Base-by-base conservation (phyloP, 2,888 invertebrate species). In the Tenthredo amoena region DNA sequence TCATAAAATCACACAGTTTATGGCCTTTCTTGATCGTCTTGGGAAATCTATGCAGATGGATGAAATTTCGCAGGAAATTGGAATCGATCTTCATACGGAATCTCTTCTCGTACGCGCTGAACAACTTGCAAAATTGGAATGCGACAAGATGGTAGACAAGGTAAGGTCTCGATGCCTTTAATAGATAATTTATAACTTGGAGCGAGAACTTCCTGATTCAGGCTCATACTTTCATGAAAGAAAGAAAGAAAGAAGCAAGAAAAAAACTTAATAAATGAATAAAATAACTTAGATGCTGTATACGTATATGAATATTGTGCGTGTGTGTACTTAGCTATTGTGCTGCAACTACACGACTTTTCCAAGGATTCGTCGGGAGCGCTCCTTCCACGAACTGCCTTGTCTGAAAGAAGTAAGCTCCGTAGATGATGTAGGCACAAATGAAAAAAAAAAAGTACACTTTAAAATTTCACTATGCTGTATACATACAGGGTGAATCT, bases 1-100 rank as follows among this genome's bases (percentile, higher is more conserved):
- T 93, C 3, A 4, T 43, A 1, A 43, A 18, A 21, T 43, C 43
- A 21, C n/a, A 43, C 72, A 97, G 97, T 96, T 97, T 90, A 95
- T 97, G 92, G 96, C 96, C 90, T 98, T 97, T 94, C 94, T 99
- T 92, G 98, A 98, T 91, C 96, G 97, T 85, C 94, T 99, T 87
- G 97, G 97, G 87, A 95, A 97, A 90, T 96, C 97, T 62, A 95
- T 99, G 93, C 97, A 97, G 93, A 96, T 98, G 96, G 97, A 98
- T 91, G 97, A 97, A 93, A 96, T 98, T 90, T 96, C 97, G 40
- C 95, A 96, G 90, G 97, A 98, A 92, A 95, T 97, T 87, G 97
- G 97, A 10, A 95, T 97, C 86, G 97, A 98, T 92, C 95, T 97
- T 91, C 97, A 97, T 91, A 96, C 97, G 0, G 98, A 98, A 91